Percentiles rank a stretch among this genome's conserved stretches.
These are phyloP conservation scores for Drosophila truncata DNA, from an alignment of 1,140 invertebrate genomes.

Conservation along the genomic window DNA sequence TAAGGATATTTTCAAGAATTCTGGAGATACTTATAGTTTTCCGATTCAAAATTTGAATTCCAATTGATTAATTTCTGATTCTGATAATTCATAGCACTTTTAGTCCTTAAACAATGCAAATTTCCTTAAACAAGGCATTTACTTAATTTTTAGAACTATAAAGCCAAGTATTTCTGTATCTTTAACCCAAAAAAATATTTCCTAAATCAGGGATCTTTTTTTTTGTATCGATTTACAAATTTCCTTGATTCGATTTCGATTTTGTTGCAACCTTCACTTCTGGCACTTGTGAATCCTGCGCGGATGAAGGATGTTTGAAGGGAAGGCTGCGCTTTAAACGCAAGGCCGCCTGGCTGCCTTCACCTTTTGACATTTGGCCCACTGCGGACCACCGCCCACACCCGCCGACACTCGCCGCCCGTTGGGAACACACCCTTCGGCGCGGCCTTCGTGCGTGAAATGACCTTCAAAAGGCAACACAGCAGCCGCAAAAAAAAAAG, in stretches of 20 bases:
- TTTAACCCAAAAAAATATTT: not conserved
- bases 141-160: not conserved
- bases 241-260: slow-evolving; percentile 2
- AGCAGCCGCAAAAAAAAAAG: slow-evolving; percentile 25
- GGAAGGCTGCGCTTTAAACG: slow-evolving; percentile 38
- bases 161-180: not conserved
- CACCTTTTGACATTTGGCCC: slow-evolving; percentile 63
- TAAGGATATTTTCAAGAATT: not conserved
- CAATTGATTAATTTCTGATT: not conserved
- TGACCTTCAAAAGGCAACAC: slow-evolving; percentile 76
- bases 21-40: not conserved
- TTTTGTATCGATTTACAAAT: not conserved
- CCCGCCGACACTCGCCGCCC: not conserved
- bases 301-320: slow-evolving; percentile 13
- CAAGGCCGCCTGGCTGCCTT: slow-evolving; percentile 53
- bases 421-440: slow-evolving; percentile 25
- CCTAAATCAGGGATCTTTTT: not conserved
- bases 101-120: not conserved
- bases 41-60: not conserved
- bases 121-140: too few species aligned
- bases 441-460: slow-evolving; percentile 58
- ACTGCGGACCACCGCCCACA: slow-evolving; percentile 7
- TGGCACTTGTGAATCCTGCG: slow-evolving; percentile 1
- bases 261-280: slow-evolving; percentile 3
- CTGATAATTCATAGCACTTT: not conserved